Conservation (phyloP, 1,140 invertebrate species). For the Drosophila eugracilis region DNA sequence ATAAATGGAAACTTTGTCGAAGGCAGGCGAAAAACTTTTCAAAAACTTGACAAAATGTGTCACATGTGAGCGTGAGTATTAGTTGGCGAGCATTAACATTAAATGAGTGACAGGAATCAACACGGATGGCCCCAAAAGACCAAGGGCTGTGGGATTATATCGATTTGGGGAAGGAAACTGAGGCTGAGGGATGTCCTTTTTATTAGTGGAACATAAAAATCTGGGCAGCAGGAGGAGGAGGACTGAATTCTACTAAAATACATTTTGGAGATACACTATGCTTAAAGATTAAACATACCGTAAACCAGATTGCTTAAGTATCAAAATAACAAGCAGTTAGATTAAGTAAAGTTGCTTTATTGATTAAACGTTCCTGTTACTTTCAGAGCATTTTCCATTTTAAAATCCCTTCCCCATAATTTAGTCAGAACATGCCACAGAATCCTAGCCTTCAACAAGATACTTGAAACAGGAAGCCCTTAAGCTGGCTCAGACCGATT, state of each 20-base stretch:
- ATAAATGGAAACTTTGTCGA: conserved; percentile 51
- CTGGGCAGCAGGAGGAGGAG: too few relatives aligned
- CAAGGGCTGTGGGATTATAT: conserved; percentile 15
- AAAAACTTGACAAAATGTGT: conserved; percentile 76
- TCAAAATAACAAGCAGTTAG: too few relatives aligned
- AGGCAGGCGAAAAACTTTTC: conserved; percentile 65
- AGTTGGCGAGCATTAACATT: conserved; percentile 68
- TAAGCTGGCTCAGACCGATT: conserved; percentile 33
- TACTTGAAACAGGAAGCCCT: conserved; percentile 22
- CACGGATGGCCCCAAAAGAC: conserved; percentile 20
- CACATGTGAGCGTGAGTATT: conserved; percentile 45
- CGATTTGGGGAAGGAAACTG: conserved; percentile 18
- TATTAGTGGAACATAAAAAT: too few relatives aligned
- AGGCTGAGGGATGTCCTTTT: too few relatives aligned
- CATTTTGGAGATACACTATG: too few relatives aligned
- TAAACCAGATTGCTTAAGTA: too few relatives aligned
- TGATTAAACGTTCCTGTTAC: neutral
- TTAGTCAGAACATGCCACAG: neutral
- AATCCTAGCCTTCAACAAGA: neutral
- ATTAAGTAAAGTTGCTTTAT: neutral
- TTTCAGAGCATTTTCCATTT: neutral
- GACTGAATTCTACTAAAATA: too few relatives aligned
- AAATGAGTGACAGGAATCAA: conserved; percentile 76
- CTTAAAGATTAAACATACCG: too few relatives aligned
- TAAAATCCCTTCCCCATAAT: neutral